Percentiles rank a stretch among this genome's conserved stretches.
phyloP scores from a whole-genome alignment of 53 echinoderm and acorn worm species.

The Astropecten irregularis region DNA sequence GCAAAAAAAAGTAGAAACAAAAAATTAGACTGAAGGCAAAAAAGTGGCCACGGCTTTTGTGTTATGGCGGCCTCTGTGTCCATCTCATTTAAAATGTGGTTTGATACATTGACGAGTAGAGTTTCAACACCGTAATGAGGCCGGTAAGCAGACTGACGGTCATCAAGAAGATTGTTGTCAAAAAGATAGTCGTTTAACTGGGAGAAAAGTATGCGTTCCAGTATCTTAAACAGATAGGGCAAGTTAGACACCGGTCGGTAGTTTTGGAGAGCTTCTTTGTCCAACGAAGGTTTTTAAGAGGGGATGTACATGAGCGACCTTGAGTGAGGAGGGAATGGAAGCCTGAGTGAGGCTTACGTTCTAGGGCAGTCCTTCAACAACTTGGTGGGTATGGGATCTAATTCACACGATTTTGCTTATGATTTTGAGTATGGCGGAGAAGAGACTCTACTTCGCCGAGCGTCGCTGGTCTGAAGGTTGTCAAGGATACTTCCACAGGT shows the following conservation, averaged over 20 bases:
- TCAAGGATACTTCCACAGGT: too few relatives aligned
- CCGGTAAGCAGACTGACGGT: neutral
- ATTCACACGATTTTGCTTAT: neutral
- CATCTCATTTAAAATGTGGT: constrained; percentile 27
- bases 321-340: neutral
- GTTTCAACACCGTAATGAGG: neutral
- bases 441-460: neutral
- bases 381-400: neutral
- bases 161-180: neutral
- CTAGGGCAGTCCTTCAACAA: neutral
- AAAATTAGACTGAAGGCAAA: too few relatives aligned
- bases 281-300: neutral
- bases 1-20: too few relatives aligned
- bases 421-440: neutral
- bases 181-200: neutral
- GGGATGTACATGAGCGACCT: neutral
- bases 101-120: constrained; percentile 26
- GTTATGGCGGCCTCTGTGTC: constrained; percentile 7
- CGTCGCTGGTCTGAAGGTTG: neutral
- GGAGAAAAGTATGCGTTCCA: neutral
- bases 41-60: too few relatives aligned
- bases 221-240: neutral
- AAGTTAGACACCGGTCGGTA: neutral
- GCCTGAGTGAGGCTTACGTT: neutral
- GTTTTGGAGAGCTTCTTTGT: neutral